Conservation (phyloP, 2,113 vertebrate species). For the Burhinus bistriatus region DNA sequence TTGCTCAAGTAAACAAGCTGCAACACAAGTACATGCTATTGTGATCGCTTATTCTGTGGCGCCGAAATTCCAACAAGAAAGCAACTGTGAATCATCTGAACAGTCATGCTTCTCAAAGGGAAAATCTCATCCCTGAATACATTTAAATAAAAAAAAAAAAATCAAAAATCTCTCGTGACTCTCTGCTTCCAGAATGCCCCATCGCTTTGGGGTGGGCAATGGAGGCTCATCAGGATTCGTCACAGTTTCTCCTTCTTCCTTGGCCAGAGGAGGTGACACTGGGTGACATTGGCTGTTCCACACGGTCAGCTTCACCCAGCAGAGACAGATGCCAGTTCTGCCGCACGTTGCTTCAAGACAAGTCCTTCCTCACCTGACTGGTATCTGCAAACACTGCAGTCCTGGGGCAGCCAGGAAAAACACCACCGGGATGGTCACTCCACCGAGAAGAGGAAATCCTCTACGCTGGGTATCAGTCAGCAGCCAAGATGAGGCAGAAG, state of each 20-base stretch:
- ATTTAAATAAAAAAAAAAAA: neutral
- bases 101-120: slow-evolving; percentile 22
- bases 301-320: neutral
- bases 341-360: neutral
- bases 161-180: neutral
- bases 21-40: neutral
- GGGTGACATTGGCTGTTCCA: neutral
- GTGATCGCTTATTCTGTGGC: neutral
- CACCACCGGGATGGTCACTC: fast-evolving
- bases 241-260: neutral
- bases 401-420: neutral
- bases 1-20: neutral
- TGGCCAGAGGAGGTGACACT: neutral
- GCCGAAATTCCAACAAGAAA: neutral
- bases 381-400: neutral
- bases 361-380: neutral
- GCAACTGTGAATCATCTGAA: neutral
- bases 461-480: fast-evolving
- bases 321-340: neutral
- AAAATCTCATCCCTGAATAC: neutral
- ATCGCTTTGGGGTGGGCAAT: neutral
- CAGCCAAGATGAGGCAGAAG: neutral
- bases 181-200: neutral
- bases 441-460: neutral
- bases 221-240: neutral